phyloP scores from a whole-genome alignment of 2,113 vertebrate species.

The Paradoxurus hermaphroditus region DNA sequence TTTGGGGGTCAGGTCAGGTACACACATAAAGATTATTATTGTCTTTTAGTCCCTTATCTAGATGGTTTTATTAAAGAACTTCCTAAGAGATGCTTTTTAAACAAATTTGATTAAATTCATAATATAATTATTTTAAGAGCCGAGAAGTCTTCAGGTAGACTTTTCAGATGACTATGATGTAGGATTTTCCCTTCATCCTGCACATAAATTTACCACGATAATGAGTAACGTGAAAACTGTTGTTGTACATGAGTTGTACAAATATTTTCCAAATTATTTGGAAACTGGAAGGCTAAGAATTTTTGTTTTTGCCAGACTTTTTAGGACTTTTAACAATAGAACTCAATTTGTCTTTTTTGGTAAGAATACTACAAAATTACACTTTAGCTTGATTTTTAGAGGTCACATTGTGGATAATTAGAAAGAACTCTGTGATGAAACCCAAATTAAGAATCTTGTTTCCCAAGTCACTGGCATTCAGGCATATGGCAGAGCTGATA shows the following conservation, averaged over 20 bases:
- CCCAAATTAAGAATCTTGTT: constrained; percentile 21
- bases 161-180: neutral
- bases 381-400: neutral
- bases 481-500: neutral
- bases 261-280: neutral
- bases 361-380: neutral
- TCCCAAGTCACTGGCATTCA: neutral
- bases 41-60: neutral
- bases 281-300: neutral
- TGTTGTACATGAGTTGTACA: neutral
- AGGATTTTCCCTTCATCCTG: neutral
- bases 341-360: neutral
- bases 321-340: neutral
- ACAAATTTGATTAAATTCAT: neutral
- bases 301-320: neutral
- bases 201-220: neutral
- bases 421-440: neutral
- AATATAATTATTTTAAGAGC: neutral
- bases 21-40: neutral
- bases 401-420: neutral
- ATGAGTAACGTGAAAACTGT: neutral
- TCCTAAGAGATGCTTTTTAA: neutral
- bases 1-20: neutral
- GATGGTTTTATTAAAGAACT: neutral
- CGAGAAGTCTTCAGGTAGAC: neutral